Percentiles rank a stretch among this genome's conserved stretches.
Conservation (phyloP, 64 coral and sea anemone genomes). For the Catalaphyllia jardinei region DNA sequence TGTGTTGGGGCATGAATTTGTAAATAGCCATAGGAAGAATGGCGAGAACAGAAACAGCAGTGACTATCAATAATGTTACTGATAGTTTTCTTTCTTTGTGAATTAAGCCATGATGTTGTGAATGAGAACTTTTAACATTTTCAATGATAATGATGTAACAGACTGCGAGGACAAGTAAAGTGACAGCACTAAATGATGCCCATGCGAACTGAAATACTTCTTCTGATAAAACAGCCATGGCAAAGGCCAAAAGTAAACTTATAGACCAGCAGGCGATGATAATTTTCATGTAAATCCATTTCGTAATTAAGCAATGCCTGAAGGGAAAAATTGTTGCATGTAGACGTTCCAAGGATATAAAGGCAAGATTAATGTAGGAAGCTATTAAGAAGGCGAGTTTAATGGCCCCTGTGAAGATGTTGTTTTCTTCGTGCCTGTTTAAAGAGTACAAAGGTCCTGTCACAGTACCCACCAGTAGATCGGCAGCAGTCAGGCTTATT, state of each 20-base stretch:
- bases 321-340: slow-evolving; percentile 22
- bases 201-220: neutral
- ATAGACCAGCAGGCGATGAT: neutral
- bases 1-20: neutral
- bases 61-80: neutral
- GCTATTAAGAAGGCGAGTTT: neutral
- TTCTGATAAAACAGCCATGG: neutral
- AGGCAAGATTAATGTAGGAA: neutral
- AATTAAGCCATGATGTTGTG: neutral
- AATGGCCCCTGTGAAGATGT: neutral
- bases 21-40: neutral
- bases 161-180: neutral
- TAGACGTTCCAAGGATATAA: slow-evolving; percentile 14
- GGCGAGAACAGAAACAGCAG: neutral
- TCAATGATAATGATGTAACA: neutral
- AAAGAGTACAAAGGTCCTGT: neutral
- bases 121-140: neutral
- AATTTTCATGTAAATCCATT: neutral
- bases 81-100: neutral
- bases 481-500: slow-evolving; percentile 8
- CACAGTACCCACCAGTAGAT: neutral
- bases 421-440: neutral
- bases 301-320: neutral
- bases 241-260: neutral
- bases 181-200: neutral